Conservation (phyloP, 2,797 vertebrate genomes). For the Mico argentatus region DNA sequence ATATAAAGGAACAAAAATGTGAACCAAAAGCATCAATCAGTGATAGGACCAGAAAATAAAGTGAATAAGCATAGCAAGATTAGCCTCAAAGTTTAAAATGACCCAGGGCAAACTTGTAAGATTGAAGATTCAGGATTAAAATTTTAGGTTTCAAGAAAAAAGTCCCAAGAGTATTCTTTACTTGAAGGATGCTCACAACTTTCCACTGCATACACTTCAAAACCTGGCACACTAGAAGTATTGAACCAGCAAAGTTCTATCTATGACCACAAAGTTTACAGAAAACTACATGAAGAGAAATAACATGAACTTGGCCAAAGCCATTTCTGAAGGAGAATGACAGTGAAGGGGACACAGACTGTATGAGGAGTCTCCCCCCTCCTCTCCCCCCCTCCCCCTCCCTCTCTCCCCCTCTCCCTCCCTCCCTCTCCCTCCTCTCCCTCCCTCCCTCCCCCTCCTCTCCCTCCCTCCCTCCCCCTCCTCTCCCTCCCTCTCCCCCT, state of each 20-base stretch:
- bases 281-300: slow-evolving; percentile 15
- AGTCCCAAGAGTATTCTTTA: neutral
- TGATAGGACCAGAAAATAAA: neutral
- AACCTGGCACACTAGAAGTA: neutral
- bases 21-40: slow-evolving; percentile 33
- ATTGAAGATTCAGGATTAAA: slow-evolving; percentile 31
- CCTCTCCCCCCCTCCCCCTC: accelerated
- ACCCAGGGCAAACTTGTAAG: neutral
- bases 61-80: neutral
- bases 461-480: accelerated
- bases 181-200: neutral
- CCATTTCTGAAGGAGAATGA: slow-evolving; percentile 34
- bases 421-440: too few relatives aligned
- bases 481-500: too few relatives aligned
- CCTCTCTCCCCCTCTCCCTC: accelerated
- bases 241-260: neutral
- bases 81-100: slow-evolving; percentile 25
- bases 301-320: neutral
- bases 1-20: slow-evolving; percentile 13
- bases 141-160: neutral
- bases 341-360: neutral
- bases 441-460: too few relatives aligned
- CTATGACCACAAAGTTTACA: slow-evolving; percentile 15
- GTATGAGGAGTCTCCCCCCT: neutral
- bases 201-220: neutral